These are phyloP conservation scores for Oncorhynchus tshawytscha DNA, from an alignment of 2,113 vertebrate species.

Conservation along the genomic window DNA sequence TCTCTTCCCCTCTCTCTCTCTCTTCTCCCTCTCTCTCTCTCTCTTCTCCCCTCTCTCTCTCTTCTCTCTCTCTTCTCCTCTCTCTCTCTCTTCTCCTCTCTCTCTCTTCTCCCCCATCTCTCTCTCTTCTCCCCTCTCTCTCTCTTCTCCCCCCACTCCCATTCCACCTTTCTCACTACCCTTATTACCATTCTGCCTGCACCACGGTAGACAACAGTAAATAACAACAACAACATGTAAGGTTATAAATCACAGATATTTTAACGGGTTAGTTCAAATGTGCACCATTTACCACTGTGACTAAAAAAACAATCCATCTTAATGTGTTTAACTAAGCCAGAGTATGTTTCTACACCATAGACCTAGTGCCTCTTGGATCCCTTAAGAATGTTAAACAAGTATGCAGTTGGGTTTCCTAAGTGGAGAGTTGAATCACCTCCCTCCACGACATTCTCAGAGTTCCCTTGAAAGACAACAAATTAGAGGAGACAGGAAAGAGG, in stretches of 20 bases:
- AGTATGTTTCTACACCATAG: slow-evolving; percentile 47
- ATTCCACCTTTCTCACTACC: slow-evolving; percentile 22
- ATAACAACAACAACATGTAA: slow-evolving; percentile 24
- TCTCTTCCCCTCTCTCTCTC: background rate
- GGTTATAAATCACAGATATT: slow-evolving; percentile 45
- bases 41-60: too few relatives aligned
- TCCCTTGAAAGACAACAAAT: background rate
- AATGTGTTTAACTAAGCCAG: too few relatives aligned
- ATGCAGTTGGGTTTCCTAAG: slow-evolving; percentile 22
- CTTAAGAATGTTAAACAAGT: slow-evolving; percentile 32
- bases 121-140: too few relatives aligned
- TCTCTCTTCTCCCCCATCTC: too few relatives aligned
- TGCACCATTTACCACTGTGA: slow-evolving; percentile 33
- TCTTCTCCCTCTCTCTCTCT: background rate
- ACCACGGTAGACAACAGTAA: slow-evolving; percentile 40
- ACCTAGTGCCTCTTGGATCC: background rate
- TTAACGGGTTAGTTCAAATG: slow-evolving; percentile 4
- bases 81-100: too few relatives aligned
- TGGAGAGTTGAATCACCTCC: background rate
- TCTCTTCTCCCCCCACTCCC: background rate
- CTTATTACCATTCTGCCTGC: slow-evolving; percentile 59
- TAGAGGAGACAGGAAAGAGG: background rate
- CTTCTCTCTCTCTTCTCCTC: background rate
- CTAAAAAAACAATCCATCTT: slow-evolving; percentile 56
- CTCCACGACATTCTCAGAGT: background rate